Base-by-base conservation (phyloP, 2,888 invertebrate species). In the Nephrocerus scutellatus region DNA sequence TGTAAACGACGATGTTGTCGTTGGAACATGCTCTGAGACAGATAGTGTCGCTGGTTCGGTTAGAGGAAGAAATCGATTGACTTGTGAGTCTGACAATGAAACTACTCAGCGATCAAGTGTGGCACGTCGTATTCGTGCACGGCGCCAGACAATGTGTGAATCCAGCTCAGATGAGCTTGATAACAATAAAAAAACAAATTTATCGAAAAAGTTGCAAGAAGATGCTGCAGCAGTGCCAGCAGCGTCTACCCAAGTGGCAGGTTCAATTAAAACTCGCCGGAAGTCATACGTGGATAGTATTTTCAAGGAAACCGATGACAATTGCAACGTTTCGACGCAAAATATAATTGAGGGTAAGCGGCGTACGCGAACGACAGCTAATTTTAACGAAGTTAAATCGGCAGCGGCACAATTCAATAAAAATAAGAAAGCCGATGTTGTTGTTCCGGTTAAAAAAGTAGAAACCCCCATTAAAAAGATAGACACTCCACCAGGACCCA, bases 281-380 rank as follows among this genome's bases (percentile, higher is more conserved):
- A n/a, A n/a, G n/a, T n/a, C n/a, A n/a, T n/a, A n/a, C n/a, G 35
- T 60, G n/a, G 55, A 53, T 2, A 49, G 41, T 9, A 53, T 62
- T 26, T 62, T 62, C 15, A 53, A 57, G 14, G 60, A 48, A 28
- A 49, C 56, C 3, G 52, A 31, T 34, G 66, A 65, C 26, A 63
- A 60, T 19, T 63, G 63, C 9, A 52, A 53, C 10, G 54, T 66
- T 2, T 66, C 66, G 4, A 60, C 61, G 0, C 62, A 66, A 21
- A 66, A 66, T 36, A 66, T 66, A 6, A 55, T 66, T 6, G 42
- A 44, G 1, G 66, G 67, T 2, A 67, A 64, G 33, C 48, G 65
- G 0, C 49, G 59, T 2, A 58, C 62, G 0, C 55, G 62, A 1
- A 41, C 52, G 1, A 48, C 50, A 0, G 41, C 52, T 0, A 58